A percentile compares a stretch with the other conserved stretches of the same genome.
Evolutionary conservation across 2,797 vertebrate genomes (phyloP).

Genomic region (Gymnoscopelus braueri): DNA sequence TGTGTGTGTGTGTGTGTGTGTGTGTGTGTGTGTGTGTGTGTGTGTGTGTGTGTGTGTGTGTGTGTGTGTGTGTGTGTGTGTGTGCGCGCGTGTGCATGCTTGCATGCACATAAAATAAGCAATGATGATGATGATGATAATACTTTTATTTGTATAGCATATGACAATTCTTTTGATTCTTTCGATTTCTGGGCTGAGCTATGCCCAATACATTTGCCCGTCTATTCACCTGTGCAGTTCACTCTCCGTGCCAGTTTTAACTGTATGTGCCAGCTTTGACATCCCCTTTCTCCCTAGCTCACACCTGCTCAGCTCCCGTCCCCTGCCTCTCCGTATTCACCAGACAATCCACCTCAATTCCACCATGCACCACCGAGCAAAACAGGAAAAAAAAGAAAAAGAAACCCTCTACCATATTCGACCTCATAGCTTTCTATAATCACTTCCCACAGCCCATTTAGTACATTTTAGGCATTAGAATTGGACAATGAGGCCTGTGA

Average conservation of each 20-base stretch:
- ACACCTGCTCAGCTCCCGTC: slow-evolving; percentile 9
- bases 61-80: no score
- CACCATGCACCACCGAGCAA: slow-evolving; percentile 6
- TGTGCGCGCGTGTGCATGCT: no score
- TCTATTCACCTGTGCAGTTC: neutral
- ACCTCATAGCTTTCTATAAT: slow-evolving; percentile 15
- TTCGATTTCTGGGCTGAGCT: no score
- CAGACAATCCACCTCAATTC: slow-evolving; percentile 16
- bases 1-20: no score
- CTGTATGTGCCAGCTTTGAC: neutral
- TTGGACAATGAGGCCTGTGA: slow-evolving; percentile 24
- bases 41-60: no score
- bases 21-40: no score
- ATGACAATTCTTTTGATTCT: no score
- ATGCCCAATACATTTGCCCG: neutral
- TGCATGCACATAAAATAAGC: no score
- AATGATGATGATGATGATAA: no score
- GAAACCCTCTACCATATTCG: neutral
- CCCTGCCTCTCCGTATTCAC: slow-evolving; percentile 8
- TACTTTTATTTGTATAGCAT: no score
- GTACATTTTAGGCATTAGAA: neutral
- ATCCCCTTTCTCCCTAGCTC: neutral
- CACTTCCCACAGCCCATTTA: slow-evolving; percentile 20
- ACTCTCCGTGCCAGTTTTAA: neutral
- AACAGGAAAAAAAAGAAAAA: neutral